phyloP scores from a whole-genome alignment of 2,888 invertebrate genomes.

The Neoitamus cyanurus region DNA sequence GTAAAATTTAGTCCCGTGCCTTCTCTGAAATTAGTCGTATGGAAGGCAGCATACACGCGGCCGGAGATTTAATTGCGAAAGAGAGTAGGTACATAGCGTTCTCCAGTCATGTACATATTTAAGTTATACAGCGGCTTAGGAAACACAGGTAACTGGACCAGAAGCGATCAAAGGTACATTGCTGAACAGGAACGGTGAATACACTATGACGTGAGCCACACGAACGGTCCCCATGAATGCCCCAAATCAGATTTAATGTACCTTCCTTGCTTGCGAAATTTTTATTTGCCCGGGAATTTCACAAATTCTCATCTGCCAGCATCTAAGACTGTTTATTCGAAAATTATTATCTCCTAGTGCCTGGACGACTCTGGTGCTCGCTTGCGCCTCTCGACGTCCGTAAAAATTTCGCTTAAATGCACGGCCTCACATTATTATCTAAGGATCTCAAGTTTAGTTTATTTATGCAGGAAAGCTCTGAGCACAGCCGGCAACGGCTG shows the following conservation, averaged over 20 bases:
- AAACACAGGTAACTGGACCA: too few relatives aligned
- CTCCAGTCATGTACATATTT: not conserved
- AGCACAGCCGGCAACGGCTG: constrained; percentile 11
- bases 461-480: not conserved
- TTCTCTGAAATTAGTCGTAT: not conserved
- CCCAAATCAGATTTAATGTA: not conserved
- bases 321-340: not conserved
- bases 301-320: not conserved
- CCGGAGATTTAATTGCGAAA: not conserved
- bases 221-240: not conserved
- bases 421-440: constrained; percentile 19
- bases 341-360: constrained; percentile 15
- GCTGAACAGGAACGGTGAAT: not conserved
- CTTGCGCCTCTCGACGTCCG: not conserved
- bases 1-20: not conserved
- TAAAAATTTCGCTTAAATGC: constrained; percentile 21
- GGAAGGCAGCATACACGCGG: not conserved
- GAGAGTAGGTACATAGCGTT: not conserved
- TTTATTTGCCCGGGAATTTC: not conserved
- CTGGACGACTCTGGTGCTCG: not conserved
- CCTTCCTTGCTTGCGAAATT: not conserved
- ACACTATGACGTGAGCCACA: not conserved
- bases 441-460: constrained; percentile 28
- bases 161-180: not conserved
- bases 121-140: not conserved